These are phyloP conservation scores for Drosophila orosa DNA, from an alignment of 1,140 invertebrate species.

Conservation along the genomic window DNA sequence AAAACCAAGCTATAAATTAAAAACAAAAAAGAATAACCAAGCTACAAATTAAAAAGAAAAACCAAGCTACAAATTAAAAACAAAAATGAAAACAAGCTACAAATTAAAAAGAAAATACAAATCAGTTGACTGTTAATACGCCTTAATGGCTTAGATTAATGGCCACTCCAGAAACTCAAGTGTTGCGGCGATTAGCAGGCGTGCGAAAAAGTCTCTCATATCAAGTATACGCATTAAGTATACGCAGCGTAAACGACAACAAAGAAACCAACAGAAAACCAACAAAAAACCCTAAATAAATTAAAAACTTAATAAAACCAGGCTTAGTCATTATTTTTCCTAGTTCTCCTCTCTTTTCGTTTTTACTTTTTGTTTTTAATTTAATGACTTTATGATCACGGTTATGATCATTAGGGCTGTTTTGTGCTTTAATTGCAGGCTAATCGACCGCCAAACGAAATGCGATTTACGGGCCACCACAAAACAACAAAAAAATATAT, in stretches of 20 bases:
- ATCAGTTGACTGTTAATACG: constrained; percentile 10
- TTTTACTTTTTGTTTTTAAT: constrained; percentile 21
- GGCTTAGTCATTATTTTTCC: constrained; percentile 6
- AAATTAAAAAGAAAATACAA: constrained; percentile 23
- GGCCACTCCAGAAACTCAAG: constrained; percentile 23
- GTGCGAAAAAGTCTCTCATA: background rate
- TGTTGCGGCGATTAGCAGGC: constrained; percentile 1
- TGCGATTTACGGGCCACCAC: constrained; percentile 41
- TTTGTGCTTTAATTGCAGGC: constrained; percentile 41
- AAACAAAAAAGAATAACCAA: background rate
- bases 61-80: constrained; percentile 2
- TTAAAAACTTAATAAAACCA: background rate
- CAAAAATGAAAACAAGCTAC: background rate
- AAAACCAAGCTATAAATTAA: too few species aligned
- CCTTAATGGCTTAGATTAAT: constrained; percentile 30
- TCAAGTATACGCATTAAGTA: constrained; percentile 22
- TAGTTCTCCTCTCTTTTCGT: background rate
- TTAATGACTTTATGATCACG: constrained; percentile 54
- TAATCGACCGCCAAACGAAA: constrained; percentile 63
- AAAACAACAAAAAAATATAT: background rate
- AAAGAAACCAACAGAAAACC: background rate
- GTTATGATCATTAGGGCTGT: constrained; percentile 44
- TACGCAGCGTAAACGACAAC: background rate
- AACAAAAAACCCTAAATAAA: too few species aligned
- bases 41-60: constrained; percentile 19